Conservation (phyloP, 2,888 invertebrate genomes). For the Nemotelus nigrinus region DNA sequence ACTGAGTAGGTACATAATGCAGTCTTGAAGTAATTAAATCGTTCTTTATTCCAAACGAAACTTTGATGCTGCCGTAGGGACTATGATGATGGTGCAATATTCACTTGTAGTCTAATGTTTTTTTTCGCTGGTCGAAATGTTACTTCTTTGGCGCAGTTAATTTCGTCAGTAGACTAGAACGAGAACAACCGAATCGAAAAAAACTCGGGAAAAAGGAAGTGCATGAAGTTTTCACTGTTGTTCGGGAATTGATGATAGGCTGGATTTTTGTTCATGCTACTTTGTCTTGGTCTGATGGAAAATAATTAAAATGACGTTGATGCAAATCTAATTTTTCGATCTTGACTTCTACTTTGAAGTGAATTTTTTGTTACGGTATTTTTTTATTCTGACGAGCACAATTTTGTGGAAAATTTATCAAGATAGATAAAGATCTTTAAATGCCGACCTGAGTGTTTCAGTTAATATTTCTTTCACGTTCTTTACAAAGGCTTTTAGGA, state of each 20-base stretch:
- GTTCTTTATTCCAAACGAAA: constrained; percentile 5
- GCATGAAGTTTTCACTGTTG: too few species aligned
- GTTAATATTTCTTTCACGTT: too few species aligned
- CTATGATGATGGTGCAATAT: constrained; percentile 30
- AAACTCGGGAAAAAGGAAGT: too few species aligned
- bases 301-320: not conserved
- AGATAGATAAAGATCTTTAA: too few species aligned
- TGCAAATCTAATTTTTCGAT: not conserved
- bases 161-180: constrained; percentile 22
- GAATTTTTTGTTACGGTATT: too few species aligned
- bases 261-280: not conserved
- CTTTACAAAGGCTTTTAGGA: too few species aligned
- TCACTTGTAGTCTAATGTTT: constrained; percentile 18
- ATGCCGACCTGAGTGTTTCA: too few species aligned
- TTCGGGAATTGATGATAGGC: not conserved
- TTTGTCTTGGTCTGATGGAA: not conserved
- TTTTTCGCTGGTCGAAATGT: not conserved
- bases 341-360: too few species aligned
- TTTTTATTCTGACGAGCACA: too few species aligned
- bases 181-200: not conserved
- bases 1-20: not conserved
- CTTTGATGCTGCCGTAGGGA: not conserved
- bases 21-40: constrained; percentile 29
- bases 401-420: too few species aligned
- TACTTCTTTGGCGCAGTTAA: constrained; percentile 6